phyloP scores from a whole-genome alignment of 1,140 invertebrate genomes.

The Bombus turneri region DNA sequence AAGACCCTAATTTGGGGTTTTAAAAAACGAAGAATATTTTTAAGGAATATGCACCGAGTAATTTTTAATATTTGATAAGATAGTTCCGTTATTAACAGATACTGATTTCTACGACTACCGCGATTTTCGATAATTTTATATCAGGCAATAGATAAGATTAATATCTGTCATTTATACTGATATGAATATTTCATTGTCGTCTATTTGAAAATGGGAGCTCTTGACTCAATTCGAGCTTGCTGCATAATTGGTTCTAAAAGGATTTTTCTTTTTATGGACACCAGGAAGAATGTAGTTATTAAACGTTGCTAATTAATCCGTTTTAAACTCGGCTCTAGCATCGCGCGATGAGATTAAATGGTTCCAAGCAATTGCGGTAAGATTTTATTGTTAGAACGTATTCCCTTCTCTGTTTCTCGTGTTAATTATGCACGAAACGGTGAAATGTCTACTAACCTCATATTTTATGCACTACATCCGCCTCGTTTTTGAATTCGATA shows the following conservation, averaged over 20 bases:
- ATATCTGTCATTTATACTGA: background rate
- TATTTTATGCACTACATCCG: slow-evolving; percentile 30
- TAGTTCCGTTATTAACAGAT: background rate
- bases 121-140: background rate
- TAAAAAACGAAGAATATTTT: background rate
- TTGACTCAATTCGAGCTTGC: background rate
- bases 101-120: background rate
- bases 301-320: slow-evolving; percentile 12
- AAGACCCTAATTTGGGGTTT: background rate
- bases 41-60: background rate
- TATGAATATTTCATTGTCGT: background rate
- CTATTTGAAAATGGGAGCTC: background rate
- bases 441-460: background rate
- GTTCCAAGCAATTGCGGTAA: background rate
- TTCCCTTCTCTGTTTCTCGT: background rate
- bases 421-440: slow-evolving; percentile 31
- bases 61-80: background rate
- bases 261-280: too few relatives aligned
- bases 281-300: too few relatives aligned
- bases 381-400: background rate
- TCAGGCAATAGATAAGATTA: background rate
- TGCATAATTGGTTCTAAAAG: background rate
- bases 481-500: slow-evolving; percentile 21
- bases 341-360: background rate
- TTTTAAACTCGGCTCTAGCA: background rate